phyloP scores from a whole-genome alignment of 2,888 invertebrate genomes.

The Fragum fragum region DNA sequence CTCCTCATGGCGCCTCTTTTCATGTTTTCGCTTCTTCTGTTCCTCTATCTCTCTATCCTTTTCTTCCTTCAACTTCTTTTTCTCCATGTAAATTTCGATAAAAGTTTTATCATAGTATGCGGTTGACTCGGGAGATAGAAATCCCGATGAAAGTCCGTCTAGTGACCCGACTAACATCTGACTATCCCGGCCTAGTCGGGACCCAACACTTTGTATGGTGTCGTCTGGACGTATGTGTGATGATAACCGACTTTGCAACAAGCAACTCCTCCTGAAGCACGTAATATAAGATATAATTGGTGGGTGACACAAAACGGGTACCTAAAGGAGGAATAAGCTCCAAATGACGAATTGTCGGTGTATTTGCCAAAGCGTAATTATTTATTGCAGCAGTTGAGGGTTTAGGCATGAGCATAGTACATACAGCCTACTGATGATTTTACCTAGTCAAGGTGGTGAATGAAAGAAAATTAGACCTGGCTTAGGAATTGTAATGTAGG shows the following conservation, averaged over 20 bases:
- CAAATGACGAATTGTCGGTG: too few relatives aligned
- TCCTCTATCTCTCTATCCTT: conserved; percentile 19
- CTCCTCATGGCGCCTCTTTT: conserved; percentile 28
- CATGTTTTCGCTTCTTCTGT: conserved; percentile 34
- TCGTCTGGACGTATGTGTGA: conserved; percentile 1
- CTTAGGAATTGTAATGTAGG: too few relatives aligned
- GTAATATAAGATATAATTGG: too few relatives aligned
- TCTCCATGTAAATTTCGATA: conserved; percentile 40
- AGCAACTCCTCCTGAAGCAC: conserved; percentile 4
- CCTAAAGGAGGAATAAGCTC: too few relatives aligned
- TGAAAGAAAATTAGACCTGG: too few relatives aligned
- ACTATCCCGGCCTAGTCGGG: conserved; percentile 1
- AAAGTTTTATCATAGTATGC: conserved; percentile 33
- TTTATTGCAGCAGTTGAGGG: too few relatives aligned
- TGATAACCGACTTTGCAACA: conserved; percentile 20
- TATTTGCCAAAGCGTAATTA: too few relatives aligned
- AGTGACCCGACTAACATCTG: not conserved
- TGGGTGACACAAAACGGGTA: too few relatives aligned
- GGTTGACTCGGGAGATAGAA: not conserved
- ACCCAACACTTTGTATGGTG: conserved; percentile 3
- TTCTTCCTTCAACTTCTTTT: conserved; percentile 36
- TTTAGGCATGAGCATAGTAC: too few relatives aligned
- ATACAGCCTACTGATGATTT: too few relatives aligned
- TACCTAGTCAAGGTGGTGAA: too few relatives aligned
- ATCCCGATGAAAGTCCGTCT: not conserved